A percentile compares a stretch with the other conserved stretches of the same genome.
Evolutionary conservation across 2,113 vertebrate species (phyloP).

Genomic region (Coptodon bakossiorum): DNA sequence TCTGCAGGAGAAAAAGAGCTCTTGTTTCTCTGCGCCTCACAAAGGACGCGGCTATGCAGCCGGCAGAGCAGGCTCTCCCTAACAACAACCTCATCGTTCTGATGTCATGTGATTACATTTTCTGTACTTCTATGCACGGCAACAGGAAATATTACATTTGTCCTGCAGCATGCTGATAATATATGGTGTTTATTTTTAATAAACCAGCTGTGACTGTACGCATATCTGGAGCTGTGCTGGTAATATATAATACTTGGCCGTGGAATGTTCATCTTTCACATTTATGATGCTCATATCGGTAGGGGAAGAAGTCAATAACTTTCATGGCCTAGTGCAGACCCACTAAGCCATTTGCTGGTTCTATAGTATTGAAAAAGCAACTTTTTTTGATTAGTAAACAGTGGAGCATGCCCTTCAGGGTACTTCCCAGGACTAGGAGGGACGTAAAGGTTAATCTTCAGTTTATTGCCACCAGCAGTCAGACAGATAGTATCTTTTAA

Average conservation of each 20-base stretch:
- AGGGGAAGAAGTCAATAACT: slow-evolving; percentile 67
- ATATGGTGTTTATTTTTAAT: slow-evolving; percentile 66
- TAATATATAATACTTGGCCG: slow-evolving; percentile 48
- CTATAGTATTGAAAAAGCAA: slow-evolving; percentile 58
- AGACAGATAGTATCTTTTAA: slow-evolving; percentile 73
- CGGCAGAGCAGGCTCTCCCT: slow-evolving; percentile 37
- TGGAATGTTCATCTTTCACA: slow-evolving; percentile 65
- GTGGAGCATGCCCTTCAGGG: slow-evolving; percentile 68
- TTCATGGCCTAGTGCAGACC: slow-evolving; percentile 50
- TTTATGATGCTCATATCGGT: slow-evolving; percentile 67
- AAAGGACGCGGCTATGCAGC: slow-evolving; percentile 55
- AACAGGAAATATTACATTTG: slow-evolving; percentile 61
- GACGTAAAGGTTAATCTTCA: slow-evolving; percentile 75
- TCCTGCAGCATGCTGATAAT: slow-evolving; percentile 43
- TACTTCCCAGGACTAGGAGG: slow-evolving; percentile 57
- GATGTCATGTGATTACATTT: slow-evolving; percentile 52
- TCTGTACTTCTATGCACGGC: slow-evolving; percentile 41
- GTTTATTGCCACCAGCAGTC: slow-evolving; percentile 74
- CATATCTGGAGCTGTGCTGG: slow-evolving; percentile 20
- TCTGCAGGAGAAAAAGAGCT: slow-evolving; percentile 64
- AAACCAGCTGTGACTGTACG: slow-evolving; percentile 52
- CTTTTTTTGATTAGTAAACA: slow-evolving; percentile 73
- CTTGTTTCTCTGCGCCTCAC: slow-evolving; percentile 63
- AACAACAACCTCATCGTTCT: slow-evolving; percentile 55
- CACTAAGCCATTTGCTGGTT: slow-evolving; percentile 51